Conservation (phyloP, 2,113 vertebrate species). For the Cepphus grylle region DNA sequence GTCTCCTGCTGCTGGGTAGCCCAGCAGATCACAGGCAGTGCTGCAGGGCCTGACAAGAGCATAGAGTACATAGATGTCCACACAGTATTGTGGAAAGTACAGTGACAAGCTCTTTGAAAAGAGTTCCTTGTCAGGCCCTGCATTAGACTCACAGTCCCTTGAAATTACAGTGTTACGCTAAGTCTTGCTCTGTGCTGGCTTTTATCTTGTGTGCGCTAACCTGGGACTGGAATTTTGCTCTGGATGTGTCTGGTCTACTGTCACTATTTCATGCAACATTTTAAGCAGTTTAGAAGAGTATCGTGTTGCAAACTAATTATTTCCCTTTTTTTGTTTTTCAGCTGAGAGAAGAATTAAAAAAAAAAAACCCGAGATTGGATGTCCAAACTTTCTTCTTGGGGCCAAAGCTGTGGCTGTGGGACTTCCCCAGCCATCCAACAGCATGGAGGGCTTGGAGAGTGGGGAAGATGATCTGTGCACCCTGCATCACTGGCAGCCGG, state of each 20-base stretch:
- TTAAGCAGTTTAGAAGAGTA: background rate
- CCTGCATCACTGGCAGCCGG: background rate
- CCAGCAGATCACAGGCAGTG: background rate
- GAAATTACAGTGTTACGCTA: background rate
- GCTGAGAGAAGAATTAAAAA: background rate
- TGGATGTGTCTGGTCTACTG: background rate
- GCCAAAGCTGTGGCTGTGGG: background rate
- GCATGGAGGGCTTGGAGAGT: background rate
- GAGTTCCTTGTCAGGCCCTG: background rate
- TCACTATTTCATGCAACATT: background rate
- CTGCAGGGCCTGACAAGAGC: background rate
- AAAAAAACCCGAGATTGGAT: background rate
- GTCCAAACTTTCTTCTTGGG: background rate
- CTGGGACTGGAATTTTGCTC: background rate
- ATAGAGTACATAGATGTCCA: background rate
- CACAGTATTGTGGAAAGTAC: accelerated
- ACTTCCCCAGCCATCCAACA: accelerated
- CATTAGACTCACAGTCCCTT: background rate
- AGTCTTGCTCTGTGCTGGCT: background rate
- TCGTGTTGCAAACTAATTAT: background rate
- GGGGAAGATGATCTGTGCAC: background rate
- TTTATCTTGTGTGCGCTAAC: background rate
- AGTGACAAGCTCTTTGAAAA: background rate
- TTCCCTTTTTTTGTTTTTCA: background rate
- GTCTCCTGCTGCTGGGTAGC: background rate